Percentiles rank a stretch among this genome's conserved stretches.
These are phyloP conservation scores for Hydrochoerus hydrochaeris DNA, from an alignment of 2,113 vertebrate species.

Conservation along the genomic window DNA sequence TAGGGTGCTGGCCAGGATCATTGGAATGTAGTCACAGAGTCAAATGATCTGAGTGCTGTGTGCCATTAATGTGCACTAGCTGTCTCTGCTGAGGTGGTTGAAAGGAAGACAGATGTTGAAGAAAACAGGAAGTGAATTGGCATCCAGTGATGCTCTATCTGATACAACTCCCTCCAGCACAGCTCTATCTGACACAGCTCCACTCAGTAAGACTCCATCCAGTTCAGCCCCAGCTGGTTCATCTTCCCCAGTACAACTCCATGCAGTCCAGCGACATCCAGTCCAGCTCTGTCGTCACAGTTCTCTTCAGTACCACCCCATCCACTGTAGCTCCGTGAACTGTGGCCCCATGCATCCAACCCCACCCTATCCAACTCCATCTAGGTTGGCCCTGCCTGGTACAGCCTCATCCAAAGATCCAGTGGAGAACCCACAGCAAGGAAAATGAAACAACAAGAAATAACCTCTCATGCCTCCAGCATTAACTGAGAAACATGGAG, in stretches of 20 bases:
- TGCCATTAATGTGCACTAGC: background rate
- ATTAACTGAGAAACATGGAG: background rate
- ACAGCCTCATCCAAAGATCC: background rate
- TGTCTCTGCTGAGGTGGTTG: background rate
- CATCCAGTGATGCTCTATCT: background rate
- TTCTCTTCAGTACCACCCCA: background rate
- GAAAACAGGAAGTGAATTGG: background rate
- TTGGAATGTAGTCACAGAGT: background rate
- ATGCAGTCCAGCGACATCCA: background rate
- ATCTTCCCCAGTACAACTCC: too few relatives aligned
- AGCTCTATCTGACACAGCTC: background rate
- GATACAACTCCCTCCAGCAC: background rate
- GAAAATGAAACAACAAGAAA: background rate
- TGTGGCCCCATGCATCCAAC: background rate
- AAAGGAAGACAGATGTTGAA: slow-evolving; percentile 1
- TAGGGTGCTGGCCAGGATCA: too few relatives aligned
- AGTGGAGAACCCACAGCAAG: background rate
- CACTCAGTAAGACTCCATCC: too few relatives aligned
- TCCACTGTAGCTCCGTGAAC: background rate
- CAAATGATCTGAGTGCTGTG: background rate
- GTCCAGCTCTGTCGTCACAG: background rate
- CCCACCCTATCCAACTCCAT: background rate
- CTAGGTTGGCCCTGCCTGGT: background rate
- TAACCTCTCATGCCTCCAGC: background rate
- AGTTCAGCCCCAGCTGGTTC: background rate